A percentile compares a stretch with the other conserved stretches of the same genome.
These are phyloP conservation scores for Bactericera cockerelli DNA, from an alignment of 1,140 invertebrate genomes.

Conservation along the genomic window DNA sequence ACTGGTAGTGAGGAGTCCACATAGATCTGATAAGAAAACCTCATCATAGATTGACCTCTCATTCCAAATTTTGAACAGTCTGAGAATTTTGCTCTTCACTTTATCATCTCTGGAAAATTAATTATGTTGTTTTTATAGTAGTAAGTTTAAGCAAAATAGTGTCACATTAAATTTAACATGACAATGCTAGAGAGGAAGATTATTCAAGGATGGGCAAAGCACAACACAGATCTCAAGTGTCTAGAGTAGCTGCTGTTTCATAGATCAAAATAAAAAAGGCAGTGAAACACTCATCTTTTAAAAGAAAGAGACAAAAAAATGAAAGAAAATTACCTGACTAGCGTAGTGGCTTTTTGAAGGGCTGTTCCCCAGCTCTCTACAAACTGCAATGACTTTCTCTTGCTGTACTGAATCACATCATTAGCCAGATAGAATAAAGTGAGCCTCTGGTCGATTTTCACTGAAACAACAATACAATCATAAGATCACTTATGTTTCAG, in stretches of 20 bases:
- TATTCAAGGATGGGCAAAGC: not conserved
- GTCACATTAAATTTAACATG: too few relatives aligned
- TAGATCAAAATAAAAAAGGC: too few relatives aligned
- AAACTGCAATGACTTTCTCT: conserved; percentile 74
- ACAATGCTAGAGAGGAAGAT: too few relatives aligned
- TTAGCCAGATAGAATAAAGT: conserved; percentile 89
- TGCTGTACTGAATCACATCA: conserved; percentile 91
- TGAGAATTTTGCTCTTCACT: conserved; percentile 63
- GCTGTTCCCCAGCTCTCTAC: conserved; percentile 82
- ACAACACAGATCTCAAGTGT: too few relatives aligned
- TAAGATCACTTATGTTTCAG: too few relatives aligned
- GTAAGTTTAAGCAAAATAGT: too few relatives aligned
- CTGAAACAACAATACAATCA: conserved; percentile 39
- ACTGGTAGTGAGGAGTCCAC: conserved; percentile 51
- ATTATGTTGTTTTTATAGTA: too few relatives aligned
- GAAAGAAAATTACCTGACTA: conserved; percentile 50
- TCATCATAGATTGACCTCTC: conserved; percentile 75
- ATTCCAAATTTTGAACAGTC: conserved; percentile 90
- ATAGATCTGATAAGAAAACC: conserved; percentile 69
- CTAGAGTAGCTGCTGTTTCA: too few relatives aligned
- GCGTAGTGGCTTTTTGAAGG: conserved; percentile 72
- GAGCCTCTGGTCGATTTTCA: conserved; percentile 66
- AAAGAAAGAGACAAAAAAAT: conserved; percentile 7
- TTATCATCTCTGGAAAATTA: conserved; percentile 59
- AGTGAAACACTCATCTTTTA: too few relatives aligned